phyloP scores from a whole-genome alignment of 2,888 invertebrate genomes.

The Pogonocherus hispidulus region DNA sequence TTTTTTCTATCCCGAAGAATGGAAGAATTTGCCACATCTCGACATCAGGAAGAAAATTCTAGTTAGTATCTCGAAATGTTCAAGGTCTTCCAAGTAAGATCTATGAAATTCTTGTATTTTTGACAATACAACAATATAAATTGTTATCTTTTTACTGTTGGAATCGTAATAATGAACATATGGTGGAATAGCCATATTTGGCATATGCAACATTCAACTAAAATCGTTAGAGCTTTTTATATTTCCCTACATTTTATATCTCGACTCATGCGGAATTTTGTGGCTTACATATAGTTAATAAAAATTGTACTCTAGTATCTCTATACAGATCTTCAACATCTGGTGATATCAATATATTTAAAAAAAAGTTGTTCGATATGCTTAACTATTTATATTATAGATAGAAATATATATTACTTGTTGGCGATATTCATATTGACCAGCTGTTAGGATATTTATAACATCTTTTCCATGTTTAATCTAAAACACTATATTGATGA shows the following conservation, averaged over 20 bases:
- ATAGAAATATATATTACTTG: not conserved
- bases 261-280: not conserved
- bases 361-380: not conserved
- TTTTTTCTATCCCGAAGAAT: not conserved
- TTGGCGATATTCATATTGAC: not conserved
- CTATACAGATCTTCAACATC: not conserved
- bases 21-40: not conserved
- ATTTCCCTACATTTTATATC: not conserved
- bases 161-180: not conserved
- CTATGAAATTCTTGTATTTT: not conserved
- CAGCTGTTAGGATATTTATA: not conserved
- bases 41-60: not conserved
- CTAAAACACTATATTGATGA: not conserved
- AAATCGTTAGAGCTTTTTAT: not conserved
- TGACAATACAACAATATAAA: not conserved
- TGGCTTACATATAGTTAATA: not conserved
- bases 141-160: not conserved
- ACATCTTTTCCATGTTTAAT: not conserved
- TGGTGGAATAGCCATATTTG: not conserved
- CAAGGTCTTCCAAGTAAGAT: not conserved
- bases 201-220: not conserved
- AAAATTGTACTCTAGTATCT: not conserved
- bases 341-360: not conserved
- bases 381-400: not conserved
- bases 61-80: not conserved